Evolutionary conservation across 2,888 invertebrate species (phyloP).

Genomic region (Cheilosia grossa): DNA sequence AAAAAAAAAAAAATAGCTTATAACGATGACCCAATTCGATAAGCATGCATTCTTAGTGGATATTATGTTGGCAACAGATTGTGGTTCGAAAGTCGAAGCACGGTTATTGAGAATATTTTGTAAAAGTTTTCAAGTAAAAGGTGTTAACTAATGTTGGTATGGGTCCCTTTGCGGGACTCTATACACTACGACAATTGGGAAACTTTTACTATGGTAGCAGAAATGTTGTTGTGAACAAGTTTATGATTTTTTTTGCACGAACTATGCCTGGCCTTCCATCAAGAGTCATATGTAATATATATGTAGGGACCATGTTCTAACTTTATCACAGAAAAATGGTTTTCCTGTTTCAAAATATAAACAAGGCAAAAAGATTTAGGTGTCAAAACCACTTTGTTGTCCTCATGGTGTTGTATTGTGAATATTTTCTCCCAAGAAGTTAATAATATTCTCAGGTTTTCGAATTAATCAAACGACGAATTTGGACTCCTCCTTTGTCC

Average conservation of each 20-base stretch:
- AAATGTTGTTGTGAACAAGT: conserved; percentile 33
- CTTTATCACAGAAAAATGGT: not conserved
- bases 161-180: not conserved
- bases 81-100: conserved; percentile 18
- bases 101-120: conserved; percentile 1
- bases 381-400: too few species aligned
- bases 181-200: not conserved
- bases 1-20: conserved; percentile 22
- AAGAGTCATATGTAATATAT: conserved; percentile 14
- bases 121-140: conserved; percentile 12
- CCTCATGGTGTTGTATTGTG: too few species aligned
- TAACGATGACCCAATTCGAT: conserved; percentile 46
- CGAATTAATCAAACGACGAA: too few species aligned
- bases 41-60: conserved; percentile 44
- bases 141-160: conserved; percentile 16
- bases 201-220: conserved; percentile 26
- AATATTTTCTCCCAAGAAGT: too few species aligned
- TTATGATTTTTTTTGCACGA: conserved; percentile 48
- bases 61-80: conserved; percentile 43
- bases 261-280: not conserved
- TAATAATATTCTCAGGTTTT: too few species aligned
- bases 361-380: not conserved
- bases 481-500: too few species aligned
- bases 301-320: not conserved
- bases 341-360: conserved; percentile 6